A percentile compares a stretch with the other conserved stretches of the same genome.
Conservation (phyloP, 2,888 invertebrate species). For the Blastobasis adustella region DNA sequence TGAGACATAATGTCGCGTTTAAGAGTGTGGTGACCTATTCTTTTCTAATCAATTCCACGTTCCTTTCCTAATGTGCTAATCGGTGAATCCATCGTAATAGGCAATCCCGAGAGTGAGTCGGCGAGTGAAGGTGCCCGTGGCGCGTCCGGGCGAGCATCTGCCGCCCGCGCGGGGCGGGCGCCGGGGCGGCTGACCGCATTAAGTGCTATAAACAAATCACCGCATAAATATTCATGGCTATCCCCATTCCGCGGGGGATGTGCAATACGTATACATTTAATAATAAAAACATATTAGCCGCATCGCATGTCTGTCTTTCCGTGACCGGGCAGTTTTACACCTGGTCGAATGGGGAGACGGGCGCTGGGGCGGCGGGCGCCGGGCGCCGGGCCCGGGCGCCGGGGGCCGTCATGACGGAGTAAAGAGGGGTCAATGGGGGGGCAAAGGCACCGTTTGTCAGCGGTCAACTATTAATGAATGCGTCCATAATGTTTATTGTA, state of each 20-base stretch:
- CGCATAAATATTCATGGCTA: slow-evolving; percentile 66
- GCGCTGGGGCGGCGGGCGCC: slow-evolving; percentile 12
- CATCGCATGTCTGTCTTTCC: slow-evolving; percentile 71
- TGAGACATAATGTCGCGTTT: too few species aligned
- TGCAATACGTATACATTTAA: slow-evolving; percentile 59
- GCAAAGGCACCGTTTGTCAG: slow-evolving; percentile 62
- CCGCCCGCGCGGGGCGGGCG: background rate
- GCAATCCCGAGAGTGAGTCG: too few species aligned
- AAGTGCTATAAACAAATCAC: slow-evolving; percentile 58
- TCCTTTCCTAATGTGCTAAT: too few species aligned
- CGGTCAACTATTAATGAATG: slow-evolving; percentile 70
- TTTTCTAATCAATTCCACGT: too few species aligned
- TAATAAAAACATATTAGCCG: slow-evolving; percentile 72
- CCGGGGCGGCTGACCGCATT: slow-evolving; percentile 12
- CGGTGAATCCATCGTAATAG: too few species aligned
- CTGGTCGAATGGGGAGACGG: slow-evolving; percentile 48
- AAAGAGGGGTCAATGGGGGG: slow-evolving; percentile 35
- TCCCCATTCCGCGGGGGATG: slow-evolving; percentile 49
- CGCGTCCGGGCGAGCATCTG: background rate
- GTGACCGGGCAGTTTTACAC: slow-evolving; percentile 73
- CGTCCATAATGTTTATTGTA: slow-evolving; percentile 66
- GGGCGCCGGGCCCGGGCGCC: slow-evolving; percentile 17
- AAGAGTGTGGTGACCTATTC: too few species aligned
- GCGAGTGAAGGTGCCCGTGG: too few species aligned
- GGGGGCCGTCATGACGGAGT: slow-evolving; percentile 43